Conservation (phyloP, 2,113 vertebrate genomes). For the Callorhinus ursinus region DNA sequence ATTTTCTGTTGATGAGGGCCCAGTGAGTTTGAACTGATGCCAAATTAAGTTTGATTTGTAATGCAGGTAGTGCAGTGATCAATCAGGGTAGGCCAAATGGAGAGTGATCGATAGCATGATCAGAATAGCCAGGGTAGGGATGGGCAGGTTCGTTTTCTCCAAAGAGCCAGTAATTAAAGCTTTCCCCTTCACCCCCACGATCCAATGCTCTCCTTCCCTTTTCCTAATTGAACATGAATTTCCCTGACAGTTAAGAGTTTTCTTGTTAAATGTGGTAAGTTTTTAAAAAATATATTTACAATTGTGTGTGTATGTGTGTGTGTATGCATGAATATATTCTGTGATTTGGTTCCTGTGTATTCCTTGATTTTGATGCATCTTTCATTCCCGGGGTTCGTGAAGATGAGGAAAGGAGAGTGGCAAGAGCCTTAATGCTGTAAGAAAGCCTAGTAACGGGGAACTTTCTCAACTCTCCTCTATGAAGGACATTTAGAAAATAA, state of each 20-base stretch:
- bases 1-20: not conserved
- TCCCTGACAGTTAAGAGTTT: not conserved
- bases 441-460: not conserved
- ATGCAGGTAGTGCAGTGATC: not conserved
- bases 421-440: not conserved
- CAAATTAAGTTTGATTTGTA: conserved; percentile 53
- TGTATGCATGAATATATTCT: not conserved
- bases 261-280: not conserved
- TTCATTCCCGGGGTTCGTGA: not conserved
- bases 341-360: not conserved
- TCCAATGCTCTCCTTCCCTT: not conserved
- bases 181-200: not conserved
- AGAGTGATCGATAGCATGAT: not conserved
- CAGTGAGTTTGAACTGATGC: not conserved
- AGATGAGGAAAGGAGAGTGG: not conserved
- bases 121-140: not conserved
- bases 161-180: not conserved
- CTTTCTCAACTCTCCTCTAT: not conserved
- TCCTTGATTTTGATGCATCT: not conserved
- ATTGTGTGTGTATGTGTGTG: too few species aligned
- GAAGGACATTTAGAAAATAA: not conserved
- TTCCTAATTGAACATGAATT: not conserved
- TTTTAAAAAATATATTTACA: not conserved
- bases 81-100: not conserved
- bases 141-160: not conserved